Evolutionary conservation across 1,140 invertebrate genomes (phyloP), one percentile per base, ranked within the genome.

Genomic region (Campoletis sonorensis): DNA sequence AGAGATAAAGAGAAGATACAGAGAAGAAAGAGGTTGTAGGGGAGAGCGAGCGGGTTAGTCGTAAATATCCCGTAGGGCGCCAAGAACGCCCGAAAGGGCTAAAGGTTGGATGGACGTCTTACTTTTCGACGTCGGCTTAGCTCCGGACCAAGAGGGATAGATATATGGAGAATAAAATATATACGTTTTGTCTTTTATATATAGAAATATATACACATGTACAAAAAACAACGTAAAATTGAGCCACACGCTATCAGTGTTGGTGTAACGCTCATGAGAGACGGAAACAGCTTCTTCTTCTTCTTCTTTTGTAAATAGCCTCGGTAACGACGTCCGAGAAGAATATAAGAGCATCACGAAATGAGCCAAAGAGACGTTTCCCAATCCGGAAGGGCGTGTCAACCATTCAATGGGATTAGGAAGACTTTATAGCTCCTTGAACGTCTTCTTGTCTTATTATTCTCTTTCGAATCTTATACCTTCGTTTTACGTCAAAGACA

Each of bases 241-340:
- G 27, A 15, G 67, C 27, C 18, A 33, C 13, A 16, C 67, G 3
- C 30, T 16, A 70, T 27, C 18, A 70, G 30, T 15, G 30, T 70
- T 33, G 67, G 67, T 33, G 13, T 64, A 0, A 15, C 67, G 33
- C 73, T 61, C 30, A 61, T 54, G 16, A 18, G 45, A 58, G 51
- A 33, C 73, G 40, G 54, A 40, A 77, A 77, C 30, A 64, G 58
- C 51, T 82, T 76, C 61, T 82, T 84, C 75, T 84, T 84, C 51
- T 82, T 76, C 61, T 82, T 84, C 75, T 84, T 84, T 79, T 81
- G 83, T 84, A 84, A 84, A 79, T 82, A 84, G 75, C 81, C 80
- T 40, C 70, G 61, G 75, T 84, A 82, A 84, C 75, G 83, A 84
- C 81, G 78, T 84, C 81, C 79, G 79, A 67, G 3, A 13, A 67